Evolutionary conservation across 2,113 vertebrate species (phyloP), one percentile per base, ranked within the genome.

Genomic region (Hippocampus comes): DNA sequence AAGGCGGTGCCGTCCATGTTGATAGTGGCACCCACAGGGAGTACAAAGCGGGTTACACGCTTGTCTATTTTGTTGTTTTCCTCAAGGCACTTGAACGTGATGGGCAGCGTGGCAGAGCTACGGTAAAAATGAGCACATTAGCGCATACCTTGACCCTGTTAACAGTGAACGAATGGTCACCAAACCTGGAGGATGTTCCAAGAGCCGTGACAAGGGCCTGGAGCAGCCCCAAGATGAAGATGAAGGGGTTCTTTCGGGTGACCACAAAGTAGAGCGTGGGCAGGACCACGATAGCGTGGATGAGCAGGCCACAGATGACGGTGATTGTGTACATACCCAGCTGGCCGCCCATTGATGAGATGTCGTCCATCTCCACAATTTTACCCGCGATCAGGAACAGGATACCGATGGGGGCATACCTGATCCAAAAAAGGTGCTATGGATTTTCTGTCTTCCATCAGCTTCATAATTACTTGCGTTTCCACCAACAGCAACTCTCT

Each of bases 311-410:
- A 21, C 93, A 87, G 1, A 97, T 95, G 75, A 99, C 97, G 0
- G 97, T 97, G 80, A 99, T 86, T 0, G 96, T 98, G 89, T 99
- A 99, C 95, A 99, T 96, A 63, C 93, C 97, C 84, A 99, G 92
- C 89, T 98, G 97, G 25, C 96, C 93, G 2, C 97, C 97, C 91
- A 98, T 95, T 55, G 92, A 79, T 0, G 94, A 84, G 48, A 98
- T 88, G 81, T 99, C 96, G 9, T 99, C 95, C 97, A 99, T 99
- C 90, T 99, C 97, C 82, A 99, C 89, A n/a, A 99, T 99, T 84
- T 99, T 99, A 60, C 97, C 97, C 18, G 97, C 94, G 46, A 99
- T 98, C 87, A 99, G 91, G 89, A 99, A 99, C 84, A 99, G 86
- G 84, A 99, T 99, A 30, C 97, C 97, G 15, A 98, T 85, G 0